Evolutionary conservation across 2,113 vertebrate genomes (phyloP), one percentile per base, ranked within the genome.

Genomic region (Percopsis transmontana): DNA sequence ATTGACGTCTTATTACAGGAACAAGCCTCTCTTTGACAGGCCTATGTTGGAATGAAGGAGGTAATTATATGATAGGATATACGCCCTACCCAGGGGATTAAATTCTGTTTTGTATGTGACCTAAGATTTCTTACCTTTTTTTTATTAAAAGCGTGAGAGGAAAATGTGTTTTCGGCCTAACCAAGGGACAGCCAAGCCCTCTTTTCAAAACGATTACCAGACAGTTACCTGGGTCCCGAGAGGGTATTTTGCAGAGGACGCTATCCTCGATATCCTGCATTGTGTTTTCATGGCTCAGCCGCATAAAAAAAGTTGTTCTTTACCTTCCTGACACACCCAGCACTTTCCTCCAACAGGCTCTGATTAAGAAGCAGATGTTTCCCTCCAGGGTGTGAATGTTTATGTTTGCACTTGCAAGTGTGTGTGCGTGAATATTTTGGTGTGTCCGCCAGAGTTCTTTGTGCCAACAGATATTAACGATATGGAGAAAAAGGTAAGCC

Each of bases 291-390:
- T 13, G n/a, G 44, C 15, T 4, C 16, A n/a, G 44, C 14, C 14
- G 44, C 14, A 47, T n/a, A 33, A 33, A 33, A 33, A 33, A 3
- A 33, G 6, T 5, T 56, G 70, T 71, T 58, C 66, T 18, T 42
- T 10, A 72, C 64, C 58, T 58, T 50, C 76, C 73, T 76, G 41
- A 12, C 58, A 52, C 61, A 72, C 44, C 54, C 55, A 50, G n/a
- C 54, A 76, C 74, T 51, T 66, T 2, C 27, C 27, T 27, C 27
- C 27, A 27, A 27, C 27, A 68, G 39, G 64, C 70, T 33, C 77
- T 79, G 85, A 86, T 90, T 83, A 84, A 68, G 66, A 80, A 70
- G 66, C 70, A 68, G 54, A 83, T 79, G 74, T 72, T 87, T 83
- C 69, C 61, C 85, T 84, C 40, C 53, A 38, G 70, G 67, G 70